These are phyloP conservation scores for human DNA, from an alignment of 2,113 vertebrate genomes.

Conservation along the genomic window GRCh38 chr17:64255001-64255500, in stretches of 20 bases:
- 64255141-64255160: too few species aligned
- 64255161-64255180: too few species aligned
- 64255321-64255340: constrained; percentile 15
- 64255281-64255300: neutral
- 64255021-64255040: too few species aligned
- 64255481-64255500: neutral
- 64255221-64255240: neutral
- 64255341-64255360: constrained; percentile 33
- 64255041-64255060: too few species aligned
- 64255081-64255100: too few species aligned
- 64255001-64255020: too few species aligned
- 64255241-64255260: neutral
- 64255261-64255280: constrained; percentile 4
- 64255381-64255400: neutral
- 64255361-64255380: neutral
- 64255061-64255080: too few species aligned
- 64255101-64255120: too few species aligned
- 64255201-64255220: neutral
- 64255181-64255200: neutral
- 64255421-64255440: constrained; percentile 9
- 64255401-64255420: constrained; percentile 38
- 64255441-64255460: neutral
- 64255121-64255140: too few species aligned
- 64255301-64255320: constrained; percentile 33
- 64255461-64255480: neutral